Conservation (phyloP, 2,888 invertebrate genomes). For the Lasioglossum leucozonium region DNA sequence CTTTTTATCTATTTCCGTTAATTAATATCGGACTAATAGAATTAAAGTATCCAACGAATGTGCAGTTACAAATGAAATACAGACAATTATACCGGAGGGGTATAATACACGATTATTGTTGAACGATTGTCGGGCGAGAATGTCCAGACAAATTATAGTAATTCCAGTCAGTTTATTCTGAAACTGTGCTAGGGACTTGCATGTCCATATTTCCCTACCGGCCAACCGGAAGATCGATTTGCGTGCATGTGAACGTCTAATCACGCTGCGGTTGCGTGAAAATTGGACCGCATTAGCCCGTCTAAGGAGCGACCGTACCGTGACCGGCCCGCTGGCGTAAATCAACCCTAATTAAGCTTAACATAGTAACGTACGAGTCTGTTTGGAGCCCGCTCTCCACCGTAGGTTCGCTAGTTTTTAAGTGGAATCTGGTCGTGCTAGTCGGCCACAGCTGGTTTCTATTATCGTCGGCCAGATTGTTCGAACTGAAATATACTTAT, state of each 20-base stretch:
- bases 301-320: conserved; percentile 47
- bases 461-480: background rate
- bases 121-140: background rate
- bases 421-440: conserved; percentile 8
- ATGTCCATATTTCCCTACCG: background rate
- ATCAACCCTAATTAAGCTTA: conserved; percentile 51
- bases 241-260: conserved; percentile 34
- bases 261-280: conserved; percentile 33
- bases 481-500: background rate
- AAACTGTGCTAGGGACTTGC: background rate
- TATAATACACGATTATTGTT: background rate
- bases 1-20: no score
- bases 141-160: background rate
- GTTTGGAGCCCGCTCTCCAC: background rate
- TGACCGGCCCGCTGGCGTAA: conserved; percentile 48
- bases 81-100: background rate
- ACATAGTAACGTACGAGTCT: conserved; percentile 24
- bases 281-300: conserved; percentile 38
- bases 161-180: background rate
- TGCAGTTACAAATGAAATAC: background rate
- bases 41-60: background rate
- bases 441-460: conserved; percentile 20
- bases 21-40: background rate
- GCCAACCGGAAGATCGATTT: conserved; percentile 36
- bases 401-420: conserved; percentile 18